Conservation (phyloP, 1,140 invertebrate genomes). For the Vanessa tameamea region DNA sequence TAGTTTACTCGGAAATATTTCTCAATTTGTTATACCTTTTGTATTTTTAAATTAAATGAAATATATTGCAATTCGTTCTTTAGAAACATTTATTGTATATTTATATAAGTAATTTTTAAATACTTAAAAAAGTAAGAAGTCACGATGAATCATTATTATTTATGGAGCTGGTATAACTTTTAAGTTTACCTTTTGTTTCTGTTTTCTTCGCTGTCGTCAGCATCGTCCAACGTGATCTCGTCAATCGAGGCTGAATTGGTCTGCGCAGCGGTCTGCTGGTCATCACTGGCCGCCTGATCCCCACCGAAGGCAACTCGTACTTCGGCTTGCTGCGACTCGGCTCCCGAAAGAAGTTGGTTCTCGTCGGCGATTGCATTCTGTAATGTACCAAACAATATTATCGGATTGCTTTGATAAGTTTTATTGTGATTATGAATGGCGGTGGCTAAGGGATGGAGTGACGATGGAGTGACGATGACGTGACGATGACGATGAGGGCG, state of each 20-base stretch:
- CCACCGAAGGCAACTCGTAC: slow-evolving; percentile 84
- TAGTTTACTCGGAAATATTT: neutral
- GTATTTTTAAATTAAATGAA: neutral
- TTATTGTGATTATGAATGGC: slow-evolving; percentile 65
- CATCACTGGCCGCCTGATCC: slow-evolving; percentile 74
- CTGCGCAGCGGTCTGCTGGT: slow-evolving; percentile 81
- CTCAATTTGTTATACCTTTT: slow-evolving; percentile 10
- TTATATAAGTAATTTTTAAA: too few species aligned
- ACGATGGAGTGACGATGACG: slow-evolving; percentile 80
- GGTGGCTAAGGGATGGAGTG: slow-evolving; percentile 50
- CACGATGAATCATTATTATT: too few species aligned
- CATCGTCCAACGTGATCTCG: slow-evolving; percentile 83
- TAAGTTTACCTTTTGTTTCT: slow-evolving; percentile 86
- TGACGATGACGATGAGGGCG: slow-evolving; percentile 78
- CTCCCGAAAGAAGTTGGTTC: slow-evolving; percentile 76
- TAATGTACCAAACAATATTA: slow-evolving; percentile 41
- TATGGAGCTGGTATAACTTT: neutral
- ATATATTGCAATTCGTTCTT: too few species aligned
- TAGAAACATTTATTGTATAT: too few species aligned
- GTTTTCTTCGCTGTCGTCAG: slow-evolving; percentile 86
- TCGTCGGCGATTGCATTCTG: slow-evolving; percentile 79
- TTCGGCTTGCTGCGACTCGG: slow-evolving; percentile 84
- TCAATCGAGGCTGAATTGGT: slow-evolving; percentile 80
- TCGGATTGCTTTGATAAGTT: neutral
- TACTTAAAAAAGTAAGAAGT: too few species aligned